Conservation (phyloP, 2,113 vertebrate genomes). For the Cyprinus carpio region DNA sequence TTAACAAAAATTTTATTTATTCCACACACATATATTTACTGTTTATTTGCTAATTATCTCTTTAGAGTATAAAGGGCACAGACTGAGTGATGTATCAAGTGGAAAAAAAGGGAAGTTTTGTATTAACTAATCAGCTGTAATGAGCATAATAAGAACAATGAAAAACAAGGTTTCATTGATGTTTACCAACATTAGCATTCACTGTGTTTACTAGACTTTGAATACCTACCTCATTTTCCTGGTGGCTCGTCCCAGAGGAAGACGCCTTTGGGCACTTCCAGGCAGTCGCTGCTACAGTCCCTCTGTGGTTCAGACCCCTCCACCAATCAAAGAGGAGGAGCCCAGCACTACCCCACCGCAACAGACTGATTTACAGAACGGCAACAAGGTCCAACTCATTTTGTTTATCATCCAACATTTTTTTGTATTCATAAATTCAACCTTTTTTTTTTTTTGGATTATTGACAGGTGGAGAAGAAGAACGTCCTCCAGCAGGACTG, state of each 20-base stretch:
- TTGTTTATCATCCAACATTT: neutral
- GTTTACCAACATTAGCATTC: neutral
- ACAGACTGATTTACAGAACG: slow-evolving; percentile 40
- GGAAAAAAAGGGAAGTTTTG: slow-evolving; percentile 68
- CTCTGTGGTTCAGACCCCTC: slow-evolving; percentile 73
- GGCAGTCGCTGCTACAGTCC: slow-evolving; percentile 75
- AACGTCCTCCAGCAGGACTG: slow-evolving; percentile 59
- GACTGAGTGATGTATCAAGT: slow-evolving; percentile 65
- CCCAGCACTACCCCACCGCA: slow-evolving; percentile 45
- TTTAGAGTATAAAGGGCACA: slow-evolving; percentile 74
- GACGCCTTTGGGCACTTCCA: slow-evolving; percentile 69
- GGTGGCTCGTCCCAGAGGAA: slow-evolving; percentile 73
- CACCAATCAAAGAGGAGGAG: slow-evolving; percentile 82
- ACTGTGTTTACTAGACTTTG: slow-evolving; percentile 67
- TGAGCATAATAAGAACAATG: neutral
- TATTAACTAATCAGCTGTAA: neutral
- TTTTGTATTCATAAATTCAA: no score
- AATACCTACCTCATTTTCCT: slow-evolving; percentile 77
- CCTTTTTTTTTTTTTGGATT: neutral
- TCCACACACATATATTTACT: no score
- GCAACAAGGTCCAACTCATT: slow-evolving; percentile 36
- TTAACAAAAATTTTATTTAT: no score
- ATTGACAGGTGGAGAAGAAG: slow-evolving; percentile 61
- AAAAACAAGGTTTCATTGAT: neutral
- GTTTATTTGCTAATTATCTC: slow-evolving; percentile 44